phyloP scores from a whole-genome alignment of 2,113 vertebrate species.

The Aegotheles bennettii region DNA sequence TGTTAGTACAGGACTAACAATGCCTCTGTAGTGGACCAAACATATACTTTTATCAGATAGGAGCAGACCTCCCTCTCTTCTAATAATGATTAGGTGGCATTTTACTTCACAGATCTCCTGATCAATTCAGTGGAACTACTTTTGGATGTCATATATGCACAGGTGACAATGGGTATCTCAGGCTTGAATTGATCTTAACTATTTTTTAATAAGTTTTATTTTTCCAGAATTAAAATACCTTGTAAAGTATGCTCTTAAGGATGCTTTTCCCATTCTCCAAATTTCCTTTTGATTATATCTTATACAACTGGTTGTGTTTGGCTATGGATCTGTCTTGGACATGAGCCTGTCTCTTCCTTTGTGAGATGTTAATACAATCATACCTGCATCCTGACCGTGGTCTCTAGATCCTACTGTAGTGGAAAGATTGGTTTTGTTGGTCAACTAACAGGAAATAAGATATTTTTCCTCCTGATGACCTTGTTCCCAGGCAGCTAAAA shows the following conservation, averaged over 20 bases:
- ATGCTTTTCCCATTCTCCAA: neutral
- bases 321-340: neutral
- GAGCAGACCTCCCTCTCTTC: neutral
- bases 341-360: neutral
- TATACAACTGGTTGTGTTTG: neutral
- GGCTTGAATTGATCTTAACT: neutral
- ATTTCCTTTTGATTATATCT: neutral
- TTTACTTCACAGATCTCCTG: neutral
- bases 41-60: neutral
- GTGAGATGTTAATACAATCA: neutral
- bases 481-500: conserved; percentile 79
- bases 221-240: neutral
- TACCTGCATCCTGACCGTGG: neutral
- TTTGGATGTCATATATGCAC: neutral
- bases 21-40: neutral
- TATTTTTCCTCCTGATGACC: neutral
- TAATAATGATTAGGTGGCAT: neutral
- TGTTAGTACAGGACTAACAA: neutral
- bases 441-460: neutral
- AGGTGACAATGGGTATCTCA: neutral
- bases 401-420: neutral
- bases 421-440: neutral
- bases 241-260: neutral
- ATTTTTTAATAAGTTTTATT: neutral
- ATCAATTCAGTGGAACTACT: neutral